These are phyloP conservation scores for Drosophila mimetica DNA, from an alignment of 2,888 invertebrate species.

Conservation along the genomic window DNA sequence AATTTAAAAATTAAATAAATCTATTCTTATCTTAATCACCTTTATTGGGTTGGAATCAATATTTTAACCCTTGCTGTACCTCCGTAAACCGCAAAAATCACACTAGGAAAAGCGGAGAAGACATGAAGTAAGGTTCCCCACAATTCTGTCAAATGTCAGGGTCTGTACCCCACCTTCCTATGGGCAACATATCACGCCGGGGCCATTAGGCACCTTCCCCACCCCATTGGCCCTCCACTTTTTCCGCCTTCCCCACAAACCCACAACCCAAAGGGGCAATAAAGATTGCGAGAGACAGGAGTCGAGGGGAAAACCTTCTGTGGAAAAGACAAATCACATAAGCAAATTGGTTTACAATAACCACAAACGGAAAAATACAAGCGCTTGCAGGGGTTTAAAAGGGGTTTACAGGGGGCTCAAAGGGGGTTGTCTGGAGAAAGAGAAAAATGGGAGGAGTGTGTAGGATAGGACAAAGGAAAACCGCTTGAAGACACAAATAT, in stretches of 20 bases:
- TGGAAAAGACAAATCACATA: conserved; percentile 70
- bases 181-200: conserved; percentile 25
- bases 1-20: no score
- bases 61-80: background rate
- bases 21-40: no score
- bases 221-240: background rate
- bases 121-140: conserved; percentile 1
- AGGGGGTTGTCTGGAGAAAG: conserved; percentile 5
- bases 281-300: conserved; percentile 34
- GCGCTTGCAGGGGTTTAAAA: conserved; percentile 6
- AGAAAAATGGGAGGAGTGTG: conserved; percentile 35
- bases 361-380: conserved; percentile 45
- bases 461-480: conserved; percentile 32
- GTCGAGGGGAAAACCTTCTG: conserved; percentile 25
- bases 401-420: background rate
- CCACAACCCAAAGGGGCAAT: conserved; percentile 49
- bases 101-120: conserved; percentile 6
- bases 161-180: conserved; percentile 17
- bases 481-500: conserved; percentile 57
- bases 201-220: conserved; percentile 27
- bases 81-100: conserved; percentile 19
- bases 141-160: conserved; percentile 43
- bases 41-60: accelerated
- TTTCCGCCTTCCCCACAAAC: conserved; percentile 10
- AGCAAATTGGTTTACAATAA: conserved; percentile 77